Conservation (phyloP, 2,888 invertebrate genomes). For the Halictus ligatus region DNA sequence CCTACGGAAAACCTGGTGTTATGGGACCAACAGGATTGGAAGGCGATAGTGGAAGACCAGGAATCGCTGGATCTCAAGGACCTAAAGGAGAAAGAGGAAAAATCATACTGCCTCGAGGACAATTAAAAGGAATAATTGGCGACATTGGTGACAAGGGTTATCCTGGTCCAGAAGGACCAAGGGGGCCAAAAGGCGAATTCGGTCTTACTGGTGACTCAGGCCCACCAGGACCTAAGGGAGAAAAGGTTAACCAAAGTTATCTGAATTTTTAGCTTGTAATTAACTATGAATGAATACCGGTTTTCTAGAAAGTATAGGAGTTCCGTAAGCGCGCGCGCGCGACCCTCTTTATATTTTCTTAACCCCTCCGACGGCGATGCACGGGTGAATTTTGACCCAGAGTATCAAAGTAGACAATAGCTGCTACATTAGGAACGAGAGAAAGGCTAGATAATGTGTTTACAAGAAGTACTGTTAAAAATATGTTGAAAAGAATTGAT, state of each 20-base stretch:
- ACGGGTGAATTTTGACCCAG: too few relatives aligned
- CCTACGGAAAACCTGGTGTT: slow-evolving; percentile 87
- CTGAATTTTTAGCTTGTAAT: background rate
- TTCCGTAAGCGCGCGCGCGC: too few relatives aligned
- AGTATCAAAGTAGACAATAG: too few relatives aligned
- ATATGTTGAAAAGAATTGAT: too few relatives aligned
- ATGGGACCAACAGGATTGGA: slow-evolving; percentile 83
- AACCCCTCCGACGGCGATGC: too few relatives aligned
- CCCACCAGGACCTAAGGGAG: slow-evolving; percentile 86
- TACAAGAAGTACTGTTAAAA: too few relatives aligned
- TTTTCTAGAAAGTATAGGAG: background rate
- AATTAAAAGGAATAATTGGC: slow-evolving; percentile 79
- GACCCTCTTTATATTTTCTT: background rate
- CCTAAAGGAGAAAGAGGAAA: slow-evolving; percentile 83
- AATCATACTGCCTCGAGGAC: slow-evolving; percentile 74
- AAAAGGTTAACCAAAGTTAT: slow-evolving; percentile 76
- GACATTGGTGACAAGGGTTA: slow-evolving; percentile 86
- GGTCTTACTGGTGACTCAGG: slow-evolving; percentile 84
- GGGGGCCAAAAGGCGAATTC: slow-evolving; percentile 84
- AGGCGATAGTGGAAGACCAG: slow-evolving; percentile 85
- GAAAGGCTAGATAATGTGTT: too few relatives aligned
- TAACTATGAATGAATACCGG: background rate
- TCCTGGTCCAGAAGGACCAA: slow-evolving; percentile 85
- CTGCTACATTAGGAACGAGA: too few relatives aligned
- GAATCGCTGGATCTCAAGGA: slow-evolving; percentile 87